phyloP scores from a whole-genome alignment of 1,140 invertebrate species.

The Drosophila murphyi region DNA sequence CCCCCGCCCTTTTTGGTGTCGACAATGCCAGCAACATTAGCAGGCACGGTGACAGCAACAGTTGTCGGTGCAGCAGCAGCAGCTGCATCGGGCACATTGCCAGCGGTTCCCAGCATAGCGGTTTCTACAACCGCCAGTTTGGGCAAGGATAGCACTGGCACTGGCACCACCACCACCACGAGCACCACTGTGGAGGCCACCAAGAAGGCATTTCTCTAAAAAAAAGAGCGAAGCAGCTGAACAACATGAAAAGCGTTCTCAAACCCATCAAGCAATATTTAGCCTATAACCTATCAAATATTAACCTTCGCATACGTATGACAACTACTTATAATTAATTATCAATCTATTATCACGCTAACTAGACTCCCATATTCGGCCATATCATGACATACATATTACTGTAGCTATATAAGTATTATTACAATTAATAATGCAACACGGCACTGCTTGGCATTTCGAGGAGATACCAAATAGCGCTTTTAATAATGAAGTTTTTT shows the following conservation, averaged over 20 bases:
- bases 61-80: conserved; percentile 30
- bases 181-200: conserved; percentile 56
- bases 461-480: background rate
- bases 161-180: conserved; percentile 59
- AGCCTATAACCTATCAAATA: conserved; percentile 40
- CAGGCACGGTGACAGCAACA: conserved; percentile 39
- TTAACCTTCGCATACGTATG: conserved; percentile 70
- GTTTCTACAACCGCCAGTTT: conserved; percentile 69
- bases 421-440: conserved; percentile 60
- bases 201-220: conserved; percentile 72
- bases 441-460: conserved; percentile 40
- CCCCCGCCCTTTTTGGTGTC: background rate
- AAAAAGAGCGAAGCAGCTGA: background rate
- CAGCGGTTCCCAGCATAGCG: conserved; percentile 62
- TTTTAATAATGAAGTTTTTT: conserved; percentile 16
- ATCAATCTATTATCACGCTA: conserved; percentile 34
- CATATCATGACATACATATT: conserved; percentile 77
- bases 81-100: conserved; percentile 30
- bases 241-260: background rate
- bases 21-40: conserved; percentile 28
- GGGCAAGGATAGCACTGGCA: conserved; percentile 62
- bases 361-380: conserved; percentile 47
- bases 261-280: conserved; percentile 64
- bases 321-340: conserved; percentile 14
- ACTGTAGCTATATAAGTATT: conserved; percentile 70